Base-by-base conservation (phyloP, 2,797 vertebrate species). In the Lepilemur ruficaudatus region DNA sequence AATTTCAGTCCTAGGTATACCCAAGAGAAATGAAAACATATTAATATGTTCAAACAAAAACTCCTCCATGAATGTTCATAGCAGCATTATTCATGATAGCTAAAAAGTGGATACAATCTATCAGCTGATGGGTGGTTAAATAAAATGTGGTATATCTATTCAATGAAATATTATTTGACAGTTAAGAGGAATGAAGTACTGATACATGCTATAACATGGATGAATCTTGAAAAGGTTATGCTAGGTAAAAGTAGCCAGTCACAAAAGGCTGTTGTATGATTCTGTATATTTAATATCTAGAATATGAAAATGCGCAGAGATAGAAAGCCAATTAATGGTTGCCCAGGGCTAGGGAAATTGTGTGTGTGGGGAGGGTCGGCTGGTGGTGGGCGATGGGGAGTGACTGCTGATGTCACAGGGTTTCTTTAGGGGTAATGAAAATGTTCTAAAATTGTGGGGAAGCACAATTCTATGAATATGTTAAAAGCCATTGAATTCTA, bases 21-120 rank as follows among this genome's bases (percentile, higher is more conserved):
- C 70, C 46, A 70, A 80, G 86, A 92, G 84, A 92, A 80, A 80
- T 91, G 91, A 86, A 93, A 95, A 73, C 79, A 63, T 84, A 57
- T 57, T 57, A 57, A 57, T 25, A 84, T 23, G 48, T 89, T 72
- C 43, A 94, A 50, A 86, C n/a, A 67, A 70, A 95, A 96, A 91
- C 80, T 80, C 87, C 23, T 48, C 25, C 67, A 7, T 35, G 79
- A 11, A 75, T 87, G 48, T 69, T 96, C 63, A 89, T 70, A 67
- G n/a, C 23, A 67, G 30, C 70, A 52, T 90, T 96, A 79, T 87
- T 92, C 80, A 46, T 57, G 50, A 63, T 76, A 84, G 41, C 91
- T 69, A 73, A 6, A 69, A 96, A 97, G 14, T 70, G 3, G 48
- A 93, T 91, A 86, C 76, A 73, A 10, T 38, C 18, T 57, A 83